Evolutionary conservation across 2,888 invertebrate genomes (phyloP).

Genomic region (Pasiphila rectangulata): DNA sequence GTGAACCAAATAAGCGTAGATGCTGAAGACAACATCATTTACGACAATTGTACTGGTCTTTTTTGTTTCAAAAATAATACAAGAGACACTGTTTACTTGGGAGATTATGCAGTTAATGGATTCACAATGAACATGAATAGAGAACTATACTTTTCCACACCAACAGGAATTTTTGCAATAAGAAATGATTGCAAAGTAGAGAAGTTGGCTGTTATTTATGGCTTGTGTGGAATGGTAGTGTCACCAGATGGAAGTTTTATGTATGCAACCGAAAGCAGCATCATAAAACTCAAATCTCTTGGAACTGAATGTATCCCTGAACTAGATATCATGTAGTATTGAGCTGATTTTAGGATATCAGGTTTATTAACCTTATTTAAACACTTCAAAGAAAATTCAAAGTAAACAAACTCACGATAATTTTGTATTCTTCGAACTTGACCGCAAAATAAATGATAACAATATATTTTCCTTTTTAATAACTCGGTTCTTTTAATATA

Average conservation of each 20-base stretch:
- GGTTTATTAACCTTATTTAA: too few relatives aligned
- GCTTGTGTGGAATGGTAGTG: slow-evolving; percentile 35
- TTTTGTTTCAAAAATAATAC: slow-evolving; percentile 32
- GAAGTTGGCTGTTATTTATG: slow-evolving; percentile 26
- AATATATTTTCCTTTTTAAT: background rate
- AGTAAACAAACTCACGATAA: background rate
- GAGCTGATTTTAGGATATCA: too few relatives aligned
- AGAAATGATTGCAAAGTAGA: slow-evolving; percentile 25
- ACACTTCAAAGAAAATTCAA: too few relatives aligned
- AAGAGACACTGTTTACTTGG: slow-evolving; percentile 13
- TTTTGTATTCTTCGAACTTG: background rate
- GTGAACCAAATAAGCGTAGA: slow-evolving; percentile 38
- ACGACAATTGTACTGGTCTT: slow-evolving; percentile 43
- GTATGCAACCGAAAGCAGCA: slow-evolving; percentile 35
- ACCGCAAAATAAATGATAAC: background rate
- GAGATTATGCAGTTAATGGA: slow-evolving; percentile 32
- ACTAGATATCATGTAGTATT: background rate
- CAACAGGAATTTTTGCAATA: slow-evolving; percentile 33
- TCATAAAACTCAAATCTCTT: slow-evolving; percentile 36
- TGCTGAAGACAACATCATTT: slow-evolving; percentile 35
- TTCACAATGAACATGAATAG: slow-evolving; percentile 39
- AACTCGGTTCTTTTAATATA: too few relatives aligned
- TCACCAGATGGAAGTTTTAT: slow-evolving; percentile 38
- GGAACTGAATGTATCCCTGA: slow-evolving; percentile 20
- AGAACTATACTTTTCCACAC: slow-evolving; percentile 40